A percentile compares a stretch with the other conserved stretches of the same genome.
These are phyloP conservation scores for Bergia sp. DNA, from an alignment of 92 coral and sea anemone species.

Conservation along the genomic window DNA sequence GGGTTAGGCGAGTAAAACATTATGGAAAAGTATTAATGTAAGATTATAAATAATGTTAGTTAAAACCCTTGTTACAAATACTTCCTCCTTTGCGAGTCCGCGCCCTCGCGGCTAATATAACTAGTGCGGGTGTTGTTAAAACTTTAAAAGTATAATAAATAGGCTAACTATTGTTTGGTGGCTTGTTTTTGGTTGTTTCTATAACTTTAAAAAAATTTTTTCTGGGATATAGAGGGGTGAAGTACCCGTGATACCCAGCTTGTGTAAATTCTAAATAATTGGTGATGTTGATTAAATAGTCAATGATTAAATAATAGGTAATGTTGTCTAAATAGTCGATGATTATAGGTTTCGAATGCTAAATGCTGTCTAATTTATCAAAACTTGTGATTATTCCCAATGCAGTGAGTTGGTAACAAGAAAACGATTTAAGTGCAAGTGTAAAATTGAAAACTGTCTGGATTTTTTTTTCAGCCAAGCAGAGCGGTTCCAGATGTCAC, in stretches of 20 bases:
- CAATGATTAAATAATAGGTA: neutral
- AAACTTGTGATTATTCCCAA: neutral
- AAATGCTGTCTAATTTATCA: neutral
- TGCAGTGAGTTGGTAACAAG: too few relatives aligned
- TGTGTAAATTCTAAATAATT: neutral
- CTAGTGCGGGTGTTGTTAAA: too few relatives aligned
- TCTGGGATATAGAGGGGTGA: neutral
- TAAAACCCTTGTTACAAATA: neutral
- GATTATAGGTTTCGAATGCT: neutral
- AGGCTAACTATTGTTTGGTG: neutral
- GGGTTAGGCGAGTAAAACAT: too few relatives aligned
- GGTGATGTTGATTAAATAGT: neutral
- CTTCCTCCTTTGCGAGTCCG: constrained; percentile 21
- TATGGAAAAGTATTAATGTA: too few relatives aligned
- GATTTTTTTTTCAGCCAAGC: neutral
- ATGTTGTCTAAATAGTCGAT: neutral
- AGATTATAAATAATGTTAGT: too few relatives aligned
- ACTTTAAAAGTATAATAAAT: neutral
- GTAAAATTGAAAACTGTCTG: neutral
- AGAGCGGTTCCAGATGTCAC: too few relatives aligned
- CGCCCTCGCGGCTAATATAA: neutral
- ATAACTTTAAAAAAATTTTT: neutral
- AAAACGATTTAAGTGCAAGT: neutral
- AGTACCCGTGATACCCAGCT: neutral
- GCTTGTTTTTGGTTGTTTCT: neutral